Percentiles rank a stretch among this genome's conserved stretches.
Evolutionary conservation across 2,797 vertebrate genomes (phyloP).

Genomic region (Falco berigora): DNA sequence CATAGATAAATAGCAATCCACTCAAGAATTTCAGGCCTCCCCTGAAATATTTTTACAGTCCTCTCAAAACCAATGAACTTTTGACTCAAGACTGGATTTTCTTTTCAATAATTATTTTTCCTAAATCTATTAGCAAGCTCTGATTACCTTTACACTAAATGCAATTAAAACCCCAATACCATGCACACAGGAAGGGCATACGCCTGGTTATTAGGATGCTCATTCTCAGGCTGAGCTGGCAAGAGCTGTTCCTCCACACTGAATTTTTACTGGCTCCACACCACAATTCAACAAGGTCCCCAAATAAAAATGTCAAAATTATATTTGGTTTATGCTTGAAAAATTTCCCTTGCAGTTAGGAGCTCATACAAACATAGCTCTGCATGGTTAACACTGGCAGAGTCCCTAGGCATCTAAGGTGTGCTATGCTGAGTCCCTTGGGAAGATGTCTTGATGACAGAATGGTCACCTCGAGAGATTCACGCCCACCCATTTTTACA

Average conservation of each 20-base stretch:
- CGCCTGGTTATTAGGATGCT: neutral
- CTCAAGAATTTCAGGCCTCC: slow-evolving; percentile 5
- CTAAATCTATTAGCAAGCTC: neutral
- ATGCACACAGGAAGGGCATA: neutral
- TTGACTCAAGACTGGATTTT: neutral
- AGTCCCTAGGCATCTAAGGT: neutral
- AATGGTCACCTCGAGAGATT: neutral
- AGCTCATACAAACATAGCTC: neutral
- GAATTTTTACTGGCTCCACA: neutral
- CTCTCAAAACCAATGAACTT: neutral
- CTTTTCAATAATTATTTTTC: neutral
- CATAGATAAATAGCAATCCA: slow-evolving; percentile 13
- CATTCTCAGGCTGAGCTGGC: neutral
- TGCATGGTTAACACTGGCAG: neutral
- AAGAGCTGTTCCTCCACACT: neutral
- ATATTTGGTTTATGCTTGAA: neutral
- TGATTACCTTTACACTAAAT: neutral
- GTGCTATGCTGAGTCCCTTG: neutral
- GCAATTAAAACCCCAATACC: neutral
- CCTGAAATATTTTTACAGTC: slow-evolving; percentile 11
- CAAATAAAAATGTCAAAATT: neutral
- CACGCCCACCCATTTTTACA: neutral
- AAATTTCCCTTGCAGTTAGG: neutral
- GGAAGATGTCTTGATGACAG: neutral
- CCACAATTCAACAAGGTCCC: neutral